Base-by-base conservation (phyloP, 2,888 invertebrate genomes). In the Teinopalpus imperialis region DNA sequence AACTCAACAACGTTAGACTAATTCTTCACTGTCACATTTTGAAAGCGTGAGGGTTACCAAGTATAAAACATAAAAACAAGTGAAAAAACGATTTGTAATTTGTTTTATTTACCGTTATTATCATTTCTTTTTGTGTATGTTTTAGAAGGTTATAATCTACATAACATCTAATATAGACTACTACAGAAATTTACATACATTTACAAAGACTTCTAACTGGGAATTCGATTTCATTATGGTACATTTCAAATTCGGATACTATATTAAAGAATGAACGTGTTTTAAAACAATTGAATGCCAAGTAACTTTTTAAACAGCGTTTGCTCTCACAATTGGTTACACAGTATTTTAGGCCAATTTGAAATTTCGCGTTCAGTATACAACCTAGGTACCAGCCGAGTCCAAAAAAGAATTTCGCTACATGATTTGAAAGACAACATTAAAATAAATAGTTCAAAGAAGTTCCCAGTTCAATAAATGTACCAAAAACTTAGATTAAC, bases 131-230 rank as follows among this genome's bases (percentile, higher is more conserved):
- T 67, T 66, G 64, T 58, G 57, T 71, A 69, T 68, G 63, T 62
- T 81, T 78, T 77, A 78, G 75, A 81, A 73, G 68, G 73, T 80
- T 83, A 82, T 77, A 75, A 70, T 81, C 81, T 83, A 85, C 74
- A 78, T 86, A 86, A 85, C 81, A 80, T 82, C 82, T 86, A 86
- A 79, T 73, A 72, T 75, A 79, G 72, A 80, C 81, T 82, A 82
- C 82, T 69, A n/a, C n/a, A n/a, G 73, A 73, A 79, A 81, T 86
- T 79, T 80, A 81, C 75, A 87, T 76, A 81, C 85, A 85, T 85
- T 81, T 85, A 86, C 82, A 83, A 74, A 63, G 66, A 66, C 60
- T 63, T 65, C 56, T 69, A 77, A 82, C 82, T 81, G 83, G 82
- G 79, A 69, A 69, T 74, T 63, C 62, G 53, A 51, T 61, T 56